Evolutionary conservation across 2,797 vertebrate species (phyloP).

Genomic region (Gila robusta): DNA sequence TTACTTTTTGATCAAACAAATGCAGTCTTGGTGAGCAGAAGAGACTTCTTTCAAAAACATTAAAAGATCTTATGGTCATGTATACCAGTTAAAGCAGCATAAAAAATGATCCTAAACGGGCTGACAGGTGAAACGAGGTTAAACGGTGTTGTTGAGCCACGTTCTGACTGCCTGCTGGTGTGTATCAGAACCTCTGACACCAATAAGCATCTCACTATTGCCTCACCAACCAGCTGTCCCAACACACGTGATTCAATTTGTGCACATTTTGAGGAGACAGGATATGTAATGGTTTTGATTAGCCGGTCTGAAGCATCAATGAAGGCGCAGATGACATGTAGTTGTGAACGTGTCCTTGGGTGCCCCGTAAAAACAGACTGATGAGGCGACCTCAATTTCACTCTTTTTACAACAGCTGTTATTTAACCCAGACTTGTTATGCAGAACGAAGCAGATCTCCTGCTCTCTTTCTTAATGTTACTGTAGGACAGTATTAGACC

Average conservation of each 20-base stretch:
- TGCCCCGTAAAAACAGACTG: background rate
- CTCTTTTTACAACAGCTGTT: conserved; percentile 36
- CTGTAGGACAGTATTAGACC: conserved; percentile 32
- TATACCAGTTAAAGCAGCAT: background rate
- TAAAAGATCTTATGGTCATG: background rate
- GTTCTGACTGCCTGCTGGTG: conserved; percentile 8
- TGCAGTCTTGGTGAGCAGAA: background rate
- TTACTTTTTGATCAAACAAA: background rate
- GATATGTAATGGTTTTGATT: conserved; percentile 17
- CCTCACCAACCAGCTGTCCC: conserved; percentile 50
- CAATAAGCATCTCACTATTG: conserved; percentile 9
- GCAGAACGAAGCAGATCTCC: background rate
- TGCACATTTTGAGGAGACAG: background rate
- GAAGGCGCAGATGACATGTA: background rate
- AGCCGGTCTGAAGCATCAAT: background rate
- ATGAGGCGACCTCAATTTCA: background rate
- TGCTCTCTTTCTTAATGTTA: conserved; percentile 24
- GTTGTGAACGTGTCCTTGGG: conserved; percentile 23
- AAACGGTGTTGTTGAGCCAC: conserved; percentile 11
- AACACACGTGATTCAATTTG: conserved; percentile 34
- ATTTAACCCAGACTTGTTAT: conserved; percentile 20
- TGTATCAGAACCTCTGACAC: conserved; percentile 23
- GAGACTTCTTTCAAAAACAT: background rate
- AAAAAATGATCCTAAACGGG: background rate
- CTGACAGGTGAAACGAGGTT: conserved; percentile 13